Evolutionary conservation across 2,797 vertebrate species (phyloP).

Genomic region (Trachurus trachurus): DNA sequence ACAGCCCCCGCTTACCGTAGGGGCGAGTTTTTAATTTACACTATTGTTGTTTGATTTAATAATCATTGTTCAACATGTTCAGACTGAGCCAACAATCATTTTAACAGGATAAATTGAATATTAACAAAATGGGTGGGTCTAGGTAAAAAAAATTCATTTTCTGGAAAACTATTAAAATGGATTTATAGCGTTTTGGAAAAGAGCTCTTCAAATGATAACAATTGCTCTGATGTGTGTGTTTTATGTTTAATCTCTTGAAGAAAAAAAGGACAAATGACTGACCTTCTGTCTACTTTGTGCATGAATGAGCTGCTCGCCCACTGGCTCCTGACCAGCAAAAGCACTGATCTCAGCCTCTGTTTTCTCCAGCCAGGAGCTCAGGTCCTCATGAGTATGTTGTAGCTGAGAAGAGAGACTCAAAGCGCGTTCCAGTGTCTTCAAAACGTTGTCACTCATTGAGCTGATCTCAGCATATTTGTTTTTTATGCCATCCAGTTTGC

Average conservation of each 20-base stretch:
- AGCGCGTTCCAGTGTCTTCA: slow-evolving; percentile 91
- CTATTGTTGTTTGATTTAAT: no score
- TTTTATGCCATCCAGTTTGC: slow-evolving; percentile 97
- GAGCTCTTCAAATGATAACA: background rate
- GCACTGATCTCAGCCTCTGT: slow-evolving; percentile 88
- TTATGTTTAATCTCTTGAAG: slow-evolving; percentile 9
- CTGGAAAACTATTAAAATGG: no score
- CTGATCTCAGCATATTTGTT: slow-evolving; percentile 93
- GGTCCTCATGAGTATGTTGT: slow-evolving; percentile 86
- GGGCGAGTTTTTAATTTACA: no score
- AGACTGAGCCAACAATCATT: no score
- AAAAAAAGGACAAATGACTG: slow-evolving; percentile 34
- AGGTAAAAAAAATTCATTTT: no score
- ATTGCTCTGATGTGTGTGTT: background rate
- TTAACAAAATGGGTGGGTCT: no score
- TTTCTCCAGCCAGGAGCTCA: slow-evolving; percentile 91
- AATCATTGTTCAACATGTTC: no score
- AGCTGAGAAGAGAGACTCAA: slow-evolving; percentile 89
- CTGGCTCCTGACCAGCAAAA: slow-evolving; percentile 85
- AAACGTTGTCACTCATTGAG: slow-evolving; percentile 88
- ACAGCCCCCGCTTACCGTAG: no score
- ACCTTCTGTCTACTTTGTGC: slow-evolving; percentile 93
- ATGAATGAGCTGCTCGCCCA: slow-evolving; percentile 87
- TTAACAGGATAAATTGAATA: no score
- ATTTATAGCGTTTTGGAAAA: no score